These are phyloP conservation scores for Spermophilus dauricus DNA, from an alignment of 2,113 vertebrate genomes.

Conservation along the genomic window DNA sequence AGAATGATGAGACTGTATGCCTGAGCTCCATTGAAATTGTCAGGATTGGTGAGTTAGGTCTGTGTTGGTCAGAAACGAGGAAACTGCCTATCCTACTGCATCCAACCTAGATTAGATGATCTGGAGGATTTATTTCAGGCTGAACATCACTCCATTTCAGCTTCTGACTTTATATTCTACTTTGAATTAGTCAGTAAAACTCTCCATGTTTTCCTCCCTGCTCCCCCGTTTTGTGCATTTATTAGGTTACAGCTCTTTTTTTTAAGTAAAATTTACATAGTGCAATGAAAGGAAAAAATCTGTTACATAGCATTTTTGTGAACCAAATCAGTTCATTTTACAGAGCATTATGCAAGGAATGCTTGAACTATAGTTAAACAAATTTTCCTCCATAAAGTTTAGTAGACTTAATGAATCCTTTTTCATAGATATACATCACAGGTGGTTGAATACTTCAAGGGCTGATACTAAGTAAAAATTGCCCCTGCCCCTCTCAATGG, in stretches of 20 bases:
- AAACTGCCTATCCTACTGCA: neutral
- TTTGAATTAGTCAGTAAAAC: conserved; percentile 5
- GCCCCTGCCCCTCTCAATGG: neutral
- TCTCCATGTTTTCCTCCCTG: neutral
- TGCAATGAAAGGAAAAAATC: conserved; percentile 56
- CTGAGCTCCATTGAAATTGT: conserved; percentile 9
- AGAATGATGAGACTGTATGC: neutral
- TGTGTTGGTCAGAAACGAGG: conserved; percentile 48
- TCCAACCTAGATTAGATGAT: conserved; percentile 43
- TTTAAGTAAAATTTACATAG: conserved; percentile 57
- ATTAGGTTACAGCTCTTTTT: conserved; percentile 61
- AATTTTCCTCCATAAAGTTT: conserved; percentile 45
- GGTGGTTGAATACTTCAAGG: conserved; percentile 28
- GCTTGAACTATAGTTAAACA: conserved; percentile 38
- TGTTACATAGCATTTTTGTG: conserved; percentile 59
- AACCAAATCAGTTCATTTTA: conserved; percentile 60
- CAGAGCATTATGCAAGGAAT: conserved; percentile 1
- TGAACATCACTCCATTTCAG: conserved; percentile 27
- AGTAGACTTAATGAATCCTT: conserved; percentile 46
- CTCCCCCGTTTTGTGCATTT: neutral
- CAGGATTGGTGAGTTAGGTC: conserved; percentile 47
- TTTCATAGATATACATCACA: neutral
- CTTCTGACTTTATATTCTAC: conserved; percentile 53
- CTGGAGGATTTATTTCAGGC: conserved; percentile 55
- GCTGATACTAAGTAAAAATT: neutral